Base-by-base conservation (phyloP, 2,797 vertebrate genomes). In the Triplophysa yarkandensis region DNA sequence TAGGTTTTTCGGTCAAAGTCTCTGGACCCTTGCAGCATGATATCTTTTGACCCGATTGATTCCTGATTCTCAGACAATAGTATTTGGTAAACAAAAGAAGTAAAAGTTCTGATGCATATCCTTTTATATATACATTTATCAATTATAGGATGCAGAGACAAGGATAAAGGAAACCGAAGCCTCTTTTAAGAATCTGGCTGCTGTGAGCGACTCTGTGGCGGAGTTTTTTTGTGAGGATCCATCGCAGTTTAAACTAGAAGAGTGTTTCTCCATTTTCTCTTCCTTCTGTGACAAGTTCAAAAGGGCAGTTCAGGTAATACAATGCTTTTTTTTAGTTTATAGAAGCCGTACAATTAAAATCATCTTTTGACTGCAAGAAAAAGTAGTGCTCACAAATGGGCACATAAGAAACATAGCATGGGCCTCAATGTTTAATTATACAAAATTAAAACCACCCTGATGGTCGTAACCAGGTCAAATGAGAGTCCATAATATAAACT, bases 181-280 rank as follows among this genome's bases (percentile, higher is more conserved):
- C 0, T 85, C 87, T 7, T 84, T 92, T 32, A 76, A 89, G 73
- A 66, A 76, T 5, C 67, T 95, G 46, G 82, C 82, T 60, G 73
- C 83, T 0, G 63, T 86, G 6, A 89, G 83, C 3, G 85, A 88
- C 34, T 80, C 84, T 1, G 89, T 95, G 67, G 90, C 92, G 0
- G 90, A 92, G n/a, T 95, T 92, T 83, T 92, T 93, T 84, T 94
- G 94, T 62, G 93, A 95, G 82, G 92, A 94, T 6, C 79, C 91
- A 43, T 77, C 27, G 11, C 87, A 83, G 34, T 94, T 94, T 82
- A 87, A 80, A 76, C 81, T 95, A 82, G 89, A 94, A 3, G 93
- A 93, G 65, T 92, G 92, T 74, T 94, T 91, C 76, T 85, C 86
- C 44, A 85, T 93, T 76, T 94, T 95, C 81, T 81, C 87, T 44